Evolutionary conservation across 1,140 invertebrate species (phyloP), one percentile per base, ranked within the genome.

Genomic region (Globodera rostochiensis): DNA sequence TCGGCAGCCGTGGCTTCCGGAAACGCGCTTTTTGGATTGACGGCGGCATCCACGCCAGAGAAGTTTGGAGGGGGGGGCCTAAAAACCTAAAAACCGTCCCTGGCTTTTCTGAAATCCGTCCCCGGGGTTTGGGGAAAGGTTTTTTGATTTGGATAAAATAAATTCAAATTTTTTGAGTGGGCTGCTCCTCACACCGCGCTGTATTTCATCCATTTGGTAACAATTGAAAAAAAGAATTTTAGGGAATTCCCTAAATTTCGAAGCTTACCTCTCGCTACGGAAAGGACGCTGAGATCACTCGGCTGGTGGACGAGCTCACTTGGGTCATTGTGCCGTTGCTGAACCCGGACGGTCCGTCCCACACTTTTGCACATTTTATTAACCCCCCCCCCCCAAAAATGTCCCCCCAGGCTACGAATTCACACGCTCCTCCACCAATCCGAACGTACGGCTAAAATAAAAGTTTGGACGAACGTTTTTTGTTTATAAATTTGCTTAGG

Each of bases 271-370:
- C 87, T 3, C 83, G 84, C 9, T 90, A 90, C 70, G 88, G 86
- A 19, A 79, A 83, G 8, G 90, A 91, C 60, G 78, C 86, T 3
- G 80, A 89, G 45, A 86, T 91, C n/a, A 86, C 84, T 70, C 84
- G 77, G 77, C 83, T 73, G 25, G 73, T 92, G 13, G 86, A 91
- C 64, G 86, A 88, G 7, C 88, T 91, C 67, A 90, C 91, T 78
- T 93, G 91, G 90, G 92, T 93, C 83, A 89, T 94, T 77, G 89
- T 94, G 83, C 94, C 94, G 0, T 90, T 93, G 45, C 85, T 92
- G 1, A 94, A 94, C 90, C 93, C 93, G 9, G 94, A 94, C 90
- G 94, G 69, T 77, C 66, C 21, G n/a, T 25, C 49, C 9, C 46
- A 81, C 36, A 7, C 8, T n/a, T 93, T 2, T 93, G 93, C 83